Conservation (phyloP, 2,888 invertebrate genomes). For the Agonopterix subpropinquella region DNA sequence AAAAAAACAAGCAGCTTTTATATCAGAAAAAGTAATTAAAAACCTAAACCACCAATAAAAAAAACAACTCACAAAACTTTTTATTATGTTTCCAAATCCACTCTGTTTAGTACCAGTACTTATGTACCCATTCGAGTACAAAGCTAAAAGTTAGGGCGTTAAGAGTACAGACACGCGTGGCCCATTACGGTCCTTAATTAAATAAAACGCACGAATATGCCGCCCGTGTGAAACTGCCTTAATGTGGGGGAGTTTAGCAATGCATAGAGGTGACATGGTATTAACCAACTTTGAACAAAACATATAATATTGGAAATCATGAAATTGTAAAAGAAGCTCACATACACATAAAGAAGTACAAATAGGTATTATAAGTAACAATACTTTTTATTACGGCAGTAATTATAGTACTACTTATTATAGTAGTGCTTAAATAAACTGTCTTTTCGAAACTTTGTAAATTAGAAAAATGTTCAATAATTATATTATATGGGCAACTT, state of each 20-base stretch:
- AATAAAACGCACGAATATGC: constrained; percentile 19
- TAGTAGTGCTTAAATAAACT: too few relatives aligned
- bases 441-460: too few relatives aligned
- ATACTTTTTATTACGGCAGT: too few relatives aligned
- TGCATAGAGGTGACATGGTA: background rate
- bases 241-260: background rate
- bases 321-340: too few relatives aligned
- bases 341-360: too few relatives aligned
- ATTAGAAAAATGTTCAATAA: too few relatives aligned
- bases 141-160: constrained; percentile 2
- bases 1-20: background rate
- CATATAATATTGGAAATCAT: too few relatives aligned
- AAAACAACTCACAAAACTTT: background rate
- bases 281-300: too few relatives aligned
- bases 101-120: background rate
- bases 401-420: too few relatives aligned
- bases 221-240: constrained; percentile 13
- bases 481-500: too few relatives aligned
- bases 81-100: background rate
- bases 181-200: constrained; percentile 26
- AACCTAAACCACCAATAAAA: background rate
- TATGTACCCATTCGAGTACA: background rate
- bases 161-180: constrained; percentile 17
- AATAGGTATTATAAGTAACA: too few relatives aligned
- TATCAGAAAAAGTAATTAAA: background rate